A percentile compares a stretch with the other conserved stretches of the same genome.
phyloP scores from a whole-genome alignment of 2,888 invertebrate genomes.

The Nymphalis polychloros region DNA sequence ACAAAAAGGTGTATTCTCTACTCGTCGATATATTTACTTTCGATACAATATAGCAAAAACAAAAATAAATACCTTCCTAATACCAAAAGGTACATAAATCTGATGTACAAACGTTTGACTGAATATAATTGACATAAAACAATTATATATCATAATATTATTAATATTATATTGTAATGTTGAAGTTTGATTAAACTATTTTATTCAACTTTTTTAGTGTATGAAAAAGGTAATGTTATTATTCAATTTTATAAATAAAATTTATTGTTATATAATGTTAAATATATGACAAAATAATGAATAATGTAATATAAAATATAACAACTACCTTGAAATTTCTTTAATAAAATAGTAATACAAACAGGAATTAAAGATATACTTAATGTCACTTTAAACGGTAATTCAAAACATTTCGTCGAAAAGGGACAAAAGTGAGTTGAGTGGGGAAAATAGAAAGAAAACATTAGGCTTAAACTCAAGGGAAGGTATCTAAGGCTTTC shows the following conservation, averaged over 20 bases:
- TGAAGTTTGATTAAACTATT: too few relatives aligned
- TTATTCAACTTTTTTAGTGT: too few relatives aligned
- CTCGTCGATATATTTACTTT: conserved; percentile 9
- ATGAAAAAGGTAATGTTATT: too few relatives aligned
- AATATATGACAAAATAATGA: too few relatives aligned
- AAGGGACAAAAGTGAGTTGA: conserved; percentile 24
- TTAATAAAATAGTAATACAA: not conserved
- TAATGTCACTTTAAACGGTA: not conserved
- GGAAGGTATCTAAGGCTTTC: conserved; percentile 63
- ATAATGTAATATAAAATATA: too few relatives aligned
- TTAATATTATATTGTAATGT: too few relatives aligned
- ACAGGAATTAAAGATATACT: not conserved
- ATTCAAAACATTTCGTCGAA: not conserved
- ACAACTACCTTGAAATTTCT: too few relatives aligned
- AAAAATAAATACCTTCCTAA: too few relatives aligned
- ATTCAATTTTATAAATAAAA: too few relatives aligned
- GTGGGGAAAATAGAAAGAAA: conserved; percentile 57
- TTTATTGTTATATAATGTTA: too few relatives aligned
- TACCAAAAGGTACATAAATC: not conserved
- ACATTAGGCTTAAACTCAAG: conserved; percentile 68
- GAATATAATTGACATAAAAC: too few relatives aligned
- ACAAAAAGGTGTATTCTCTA: conserved; percentile 28
- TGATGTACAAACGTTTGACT: not conserved
- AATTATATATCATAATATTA: too few relatives aligned
- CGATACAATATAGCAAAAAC: not conserved